Conservation (phyloP, 1,140 invertebrate species). For the Ptiloglossa arizonensis region DNA sequence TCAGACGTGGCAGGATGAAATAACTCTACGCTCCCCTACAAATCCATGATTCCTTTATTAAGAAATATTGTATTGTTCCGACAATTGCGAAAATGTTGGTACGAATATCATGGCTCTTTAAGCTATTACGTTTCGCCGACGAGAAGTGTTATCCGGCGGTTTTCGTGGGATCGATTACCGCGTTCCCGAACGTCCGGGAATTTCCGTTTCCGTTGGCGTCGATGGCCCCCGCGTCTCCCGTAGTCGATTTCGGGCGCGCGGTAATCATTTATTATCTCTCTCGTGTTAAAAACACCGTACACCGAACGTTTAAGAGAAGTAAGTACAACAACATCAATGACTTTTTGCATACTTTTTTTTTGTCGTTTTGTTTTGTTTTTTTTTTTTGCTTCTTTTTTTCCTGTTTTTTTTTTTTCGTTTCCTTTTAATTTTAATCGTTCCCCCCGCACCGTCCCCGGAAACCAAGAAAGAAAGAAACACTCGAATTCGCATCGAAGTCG, state of each 20-base stretch:
- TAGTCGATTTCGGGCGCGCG: neutral
- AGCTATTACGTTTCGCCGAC: conserved; percentile 55
- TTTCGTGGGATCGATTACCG: conserved; percentile 6
- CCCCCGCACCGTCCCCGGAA: too few relatives aligned
- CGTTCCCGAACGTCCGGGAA: too few relatives aligned
- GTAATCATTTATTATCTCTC: neutral
- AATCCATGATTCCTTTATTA: conserved; percentile 73
- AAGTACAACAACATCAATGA: conserved; percentile 50
- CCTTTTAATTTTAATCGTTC: too few relatives aligned
- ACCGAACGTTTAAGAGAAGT: conserved; percentile 49
- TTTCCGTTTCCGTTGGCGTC: neutral
- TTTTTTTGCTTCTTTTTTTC: neutral
- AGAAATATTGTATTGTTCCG: conserved; percentile 71
- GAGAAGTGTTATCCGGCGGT: neutral
- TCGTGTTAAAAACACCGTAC: conserved; percentile 42
- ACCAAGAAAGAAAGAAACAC: too few relatives aligned
- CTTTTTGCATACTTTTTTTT: too few relatives aligned
- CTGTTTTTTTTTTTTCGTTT: too few relatives aligned
- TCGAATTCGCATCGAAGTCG: neutral
- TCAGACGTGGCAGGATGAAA: conserved; percentile 11
- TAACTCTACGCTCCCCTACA: conserved; percentile 43
- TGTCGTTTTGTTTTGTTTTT: neutral
- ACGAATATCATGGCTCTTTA: conserved; percentile 68
- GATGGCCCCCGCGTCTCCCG: neutral
- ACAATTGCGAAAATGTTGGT: conserved; percentile 69